Conservation (phyloP, 2,113 vertebrate species). For the Poeciliopsis turrubarensis region DNA sequence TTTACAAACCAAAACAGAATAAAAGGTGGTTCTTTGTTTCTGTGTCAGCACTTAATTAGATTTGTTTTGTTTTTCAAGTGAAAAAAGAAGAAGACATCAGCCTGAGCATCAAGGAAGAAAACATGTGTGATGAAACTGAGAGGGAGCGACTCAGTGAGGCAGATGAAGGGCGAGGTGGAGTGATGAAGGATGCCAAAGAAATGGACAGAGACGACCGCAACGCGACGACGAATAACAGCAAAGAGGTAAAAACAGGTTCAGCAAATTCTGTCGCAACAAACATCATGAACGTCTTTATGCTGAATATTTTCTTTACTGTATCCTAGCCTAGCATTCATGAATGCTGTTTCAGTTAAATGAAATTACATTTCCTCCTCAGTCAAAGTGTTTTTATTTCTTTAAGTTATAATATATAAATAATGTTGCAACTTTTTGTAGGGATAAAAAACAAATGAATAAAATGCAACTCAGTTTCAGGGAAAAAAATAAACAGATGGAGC, state of each 20-base stretch:
- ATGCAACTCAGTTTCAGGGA: no score
- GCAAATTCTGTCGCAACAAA: not conserved
- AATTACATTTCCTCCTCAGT: no score
- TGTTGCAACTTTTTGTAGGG: no score
- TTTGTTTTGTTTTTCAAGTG: conserved; percentile 30
- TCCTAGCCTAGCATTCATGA: no score
- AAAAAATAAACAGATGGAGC: no score
- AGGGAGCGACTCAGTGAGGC: conserved; percentile 40
- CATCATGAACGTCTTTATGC: not conserved
- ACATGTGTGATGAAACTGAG: conserved; percentile 39
- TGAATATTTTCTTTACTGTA: no score
- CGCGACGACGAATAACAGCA: conserved; percentile 36
- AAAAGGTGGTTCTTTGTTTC: not conserved
- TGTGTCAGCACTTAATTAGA: not conserved
- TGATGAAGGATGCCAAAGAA: conserved; percentile 40
- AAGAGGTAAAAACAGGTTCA: conserved; percentile 67
- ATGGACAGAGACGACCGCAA: conserved; percentile 43
- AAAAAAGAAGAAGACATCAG: conserved; percentile 58
- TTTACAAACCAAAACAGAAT: not conserved
- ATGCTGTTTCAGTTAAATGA: no score
- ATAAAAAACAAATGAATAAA: no score
- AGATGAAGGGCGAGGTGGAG: conserved; percentile 45
- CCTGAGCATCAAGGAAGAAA: conserved; percentile 64
- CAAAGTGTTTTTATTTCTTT: no score
- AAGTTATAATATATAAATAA: no score